Percentiles rank a stretch among this genome's conserved stretches.
These are phyloP conservation scores for Mylabris phalerata DNA, from an alignment of 1,140 invertebrate genomes.

Conservation along the genomic window DNA sequence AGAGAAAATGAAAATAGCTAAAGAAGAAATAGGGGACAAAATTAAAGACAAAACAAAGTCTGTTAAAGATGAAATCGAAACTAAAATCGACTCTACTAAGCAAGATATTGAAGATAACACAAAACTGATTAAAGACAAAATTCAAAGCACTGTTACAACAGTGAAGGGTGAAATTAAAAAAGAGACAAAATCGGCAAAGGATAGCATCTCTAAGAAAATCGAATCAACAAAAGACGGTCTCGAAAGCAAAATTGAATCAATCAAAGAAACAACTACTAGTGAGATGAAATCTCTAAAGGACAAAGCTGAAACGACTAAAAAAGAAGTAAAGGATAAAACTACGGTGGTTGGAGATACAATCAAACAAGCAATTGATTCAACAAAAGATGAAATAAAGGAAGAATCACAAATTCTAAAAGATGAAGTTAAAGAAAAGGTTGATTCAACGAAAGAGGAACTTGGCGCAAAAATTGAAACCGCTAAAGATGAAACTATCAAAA, in stretches of 20 bases:
- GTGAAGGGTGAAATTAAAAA: not conserved
- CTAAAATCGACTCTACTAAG: not conserved
- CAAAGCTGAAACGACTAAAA: too few species aligned
- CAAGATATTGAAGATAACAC: not conserved
- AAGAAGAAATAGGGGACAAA: not conserved
- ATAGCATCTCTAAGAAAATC: not conserved
- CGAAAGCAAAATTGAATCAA: not conserved
- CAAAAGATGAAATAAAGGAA: not conserved
- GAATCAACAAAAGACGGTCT: not conserved
- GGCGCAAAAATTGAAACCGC: too few species aligned
- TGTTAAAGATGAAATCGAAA: too few species aligned
- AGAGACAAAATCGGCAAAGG: not conserved
- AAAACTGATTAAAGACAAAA: not conserved
- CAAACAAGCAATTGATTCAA: too few species aligned
- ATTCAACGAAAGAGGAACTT: not conserved
- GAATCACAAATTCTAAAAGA: not conserved
- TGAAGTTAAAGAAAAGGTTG: not conserved
- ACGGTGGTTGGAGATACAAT: too few species aligned
- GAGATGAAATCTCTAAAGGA: too few species aligned
- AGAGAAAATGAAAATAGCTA: not conserved
- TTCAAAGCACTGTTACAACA: conserved; percentile 1
- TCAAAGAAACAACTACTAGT: not conserved
- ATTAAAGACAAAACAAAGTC: too few species aligned
- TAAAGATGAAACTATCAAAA: too few species aligned
- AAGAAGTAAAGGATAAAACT: not conserved